phyloP scores from a whole-genome alignment of 2,113 vertebrate genomes.

The Zosterops japonicus region DNA sequence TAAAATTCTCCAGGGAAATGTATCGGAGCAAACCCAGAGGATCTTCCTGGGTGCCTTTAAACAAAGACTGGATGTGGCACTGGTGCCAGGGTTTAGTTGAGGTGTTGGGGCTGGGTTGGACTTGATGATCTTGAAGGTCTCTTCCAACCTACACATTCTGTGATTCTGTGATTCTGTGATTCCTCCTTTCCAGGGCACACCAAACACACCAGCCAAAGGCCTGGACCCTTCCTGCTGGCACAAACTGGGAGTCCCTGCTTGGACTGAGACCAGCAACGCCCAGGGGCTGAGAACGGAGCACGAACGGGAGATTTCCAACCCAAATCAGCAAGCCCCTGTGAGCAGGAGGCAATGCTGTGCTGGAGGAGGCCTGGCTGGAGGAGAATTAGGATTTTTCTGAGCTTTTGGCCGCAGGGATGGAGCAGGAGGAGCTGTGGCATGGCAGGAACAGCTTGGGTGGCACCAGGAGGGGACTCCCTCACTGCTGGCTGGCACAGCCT shows the following conservation, averaged over 20 bases:
- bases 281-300: background rate
- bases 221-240: background rate
- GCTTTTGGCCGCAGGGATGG: background rate
- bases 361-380: background rate
- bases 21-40: background rate
- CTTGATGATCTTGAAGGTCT: too few species aligned
- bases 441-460: background rate
- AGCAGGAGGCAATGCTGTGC: background rate
- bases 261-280: background rate
- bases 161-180: too few species aligned
- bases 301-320: background rate
- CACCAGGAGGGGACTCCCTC: conserved; percentile 34
- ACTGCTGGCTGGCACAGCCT: background rate
- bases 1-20: background rate
- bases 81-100: too few species aligned
- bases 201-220: background rate
- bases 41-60: too few species aligned
- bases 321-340: background rate
- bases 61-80: too few species aligned
- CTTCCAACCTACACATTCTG: too few species aligned
- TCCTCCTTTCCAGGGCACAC: fast-evolving
- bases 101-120: too few species aligned
- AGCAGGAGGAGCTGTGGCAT: background rate
- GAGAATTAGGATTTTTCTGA: background rate
- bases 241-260: background rate